Evolutionary conservation across 2,888 invertebrate species (phyloP).

Genomic region (Agriopis marginaria): DNA sequence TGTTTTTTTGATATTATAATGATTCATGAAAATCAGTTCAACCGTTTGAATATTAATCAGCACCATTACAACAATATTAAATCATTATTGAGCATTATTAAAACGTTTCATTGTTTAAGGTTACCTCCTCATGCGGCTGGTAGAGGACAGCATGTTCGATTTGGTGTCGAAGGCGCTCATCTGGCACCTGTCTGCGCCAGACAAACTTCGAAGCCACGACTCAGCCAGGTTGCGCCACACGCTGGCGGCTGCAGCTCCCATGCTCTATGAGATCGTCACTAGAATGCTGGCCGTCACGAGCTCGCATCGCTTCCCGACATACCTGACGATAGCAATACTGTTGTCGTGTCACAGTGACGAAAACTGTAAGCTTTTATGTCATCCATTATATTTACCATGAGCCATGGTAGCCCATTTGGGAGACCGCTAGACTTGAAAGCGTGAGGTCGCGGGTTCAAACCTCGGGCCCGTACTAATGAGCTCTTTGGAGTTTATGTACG

Average conservation of each 20-base stretch:
- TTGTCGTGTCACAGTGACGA: conserved; percentile 61
- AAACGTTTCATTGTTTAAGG: no score
- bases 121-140: conserved; percentile 65
- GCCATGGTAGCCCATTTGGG: no score
- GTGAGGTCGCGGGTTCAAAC: no score
- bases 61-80: no score
- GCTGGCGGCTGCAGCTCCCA: conserved; percentile 58
- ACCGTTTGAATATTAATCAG: no score
- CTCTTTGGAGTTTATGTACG: no score
- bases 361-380: conserved; percentile 2
- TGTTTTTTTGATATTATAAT: no score
- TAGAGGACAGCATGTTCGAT: conserved; percentile 64
- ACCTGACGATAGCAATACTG: conserved; percentile 61
- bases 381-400: no score
- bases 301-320: conserved; percentile 60
- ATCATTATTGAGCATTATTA: no score
- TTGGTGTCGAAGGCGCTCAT: conserved; percentile 60
- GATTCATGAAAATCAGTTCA: no score
- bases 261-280: conserved; percentile 56
- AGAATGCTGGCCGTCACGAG: conserved; percentile 68
- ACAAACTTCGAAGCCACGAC: conserved; percentile 48
- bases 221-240: conserved; percentile 48
- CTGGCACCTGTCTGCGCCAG: conserved; percentile 67
- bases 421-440: no score
- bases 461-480: no score